Evolutionary conservation across 2,113 vertebrate genomes (phyloP).

Genomic region (Meles meles): DNA sequence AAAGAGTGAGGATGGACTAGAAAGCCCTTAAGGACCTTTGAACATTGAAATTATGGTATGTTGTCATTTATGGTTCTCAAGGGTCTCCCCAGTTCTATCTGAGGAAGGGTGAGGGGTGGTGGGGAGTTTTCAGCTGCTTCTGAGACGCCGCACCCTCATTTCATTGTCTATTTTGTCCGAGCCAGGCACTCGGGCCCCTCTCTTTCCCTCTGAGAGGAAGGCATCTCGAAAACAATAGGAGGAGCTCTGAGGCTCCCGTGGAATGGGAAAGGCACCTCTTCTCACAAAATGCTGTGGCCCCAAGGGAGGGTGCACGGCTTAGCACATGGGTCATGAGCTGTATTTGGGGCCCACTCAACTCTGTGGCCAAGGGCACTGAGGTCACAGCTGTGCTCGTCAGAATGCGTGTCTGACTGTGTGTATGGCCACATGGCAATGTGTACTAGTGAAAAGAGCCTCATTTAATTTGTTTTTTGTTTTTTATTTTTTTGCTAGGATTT

Average conservation of each 20-base stretch:
- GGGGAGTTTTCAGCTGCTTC: not conserved
- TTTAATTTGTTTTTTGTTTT: not conserved
- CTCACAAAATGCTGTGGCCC: not conserved
- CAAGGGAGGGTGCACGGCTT: not conserved
- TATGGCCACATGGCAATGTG: not conserved
- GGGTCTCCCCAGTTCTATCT: fast-evolving
- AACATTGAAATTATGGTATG: not conserved
- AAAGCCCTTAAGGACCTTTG: not conserved
- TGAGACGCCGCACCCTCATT: not conserved
- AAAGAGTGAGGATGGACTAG: not conserved
- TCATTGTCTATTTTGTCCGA: not conserved
- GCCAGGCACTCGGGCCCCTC: not conserved
- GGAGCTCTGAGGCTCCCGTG: not conserved
- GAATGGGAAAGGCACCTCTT: not conserved
- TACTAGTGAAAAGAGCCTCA: not conserved
- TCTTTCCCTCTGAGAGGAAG: not conserved
- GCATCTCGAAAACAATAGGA: not conserved
- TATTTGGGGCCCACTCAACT: fast-evolving
- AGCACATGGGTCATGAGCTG: not conserved
- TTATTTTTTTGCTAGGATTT: not conserved
- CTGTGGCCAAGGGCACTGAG: not conserved
- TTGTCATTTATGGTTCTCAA: not conserved
- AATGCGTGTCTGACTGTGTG: fast-evolving
- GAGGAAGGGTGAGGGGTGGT: not conserved
- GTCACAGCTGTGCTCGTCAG: not conserved